Base-by-base conservation (phyloP, 2,888 invertebrate species). In the Acleris cristana region DNA sequence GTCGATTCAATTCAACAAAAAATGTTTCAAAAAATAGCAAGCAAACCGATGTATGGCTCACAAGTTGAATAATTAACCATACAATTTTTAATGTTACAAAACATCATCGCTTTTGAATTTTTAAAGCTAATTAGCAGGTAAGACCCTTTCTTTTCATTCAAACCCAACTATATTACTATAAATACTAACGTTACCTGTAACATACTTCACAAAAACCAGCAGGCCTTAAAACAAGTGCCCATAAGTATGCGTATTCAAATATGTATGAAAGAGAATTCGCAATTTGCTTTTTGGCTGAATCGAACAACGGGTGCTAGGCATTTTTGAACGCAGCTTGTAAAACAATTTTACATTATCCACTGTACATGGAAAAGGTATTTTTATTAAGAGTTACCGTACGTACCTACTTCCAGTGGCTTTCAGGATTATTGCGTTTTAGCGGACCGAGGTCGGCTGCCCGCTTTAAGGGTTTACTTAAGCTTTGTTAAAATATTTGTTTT, bases 381-480 rank as follows among this genome's bases (percentile, higher is more conserved):
- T 62, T 62, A 54, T 54, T 19, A 45, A 21, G 51, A 53, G 52
- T 52, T 51, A 19, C 7, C 34, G 49, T 59, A 51, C 10, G 48
- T 55, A 64, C 26, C 26, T 26, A 26, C 45, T 55, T 68, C 23
- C 53, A 63, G 48, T 26, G 48, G 65, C 58, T 69, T 66, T 58
- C 61, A 64, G 65, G 69, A 69, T 71, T 71, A 71, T 71, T 71
- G 58, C 57, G 62, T 70, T 64, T 62, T 58, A 62, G 52, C 62
- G 55, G 62, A 34, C 52, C 48, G 65, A 69, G 62, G 49, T 54
- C 54, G 55, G 54, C 57, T 65, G 55, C 44, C 62, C 53, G 30
- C 54, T 64, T 48, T 56, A 51, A 62, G 63, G 62, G 69, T 57
- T 64, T 66, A 63, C 55, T 65, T 63, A 53, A 51, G 62, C 62